phyloP scores from a whole-genome alignment of 2,113 vertebrate species.

The Seriola dumerili region DNA sequence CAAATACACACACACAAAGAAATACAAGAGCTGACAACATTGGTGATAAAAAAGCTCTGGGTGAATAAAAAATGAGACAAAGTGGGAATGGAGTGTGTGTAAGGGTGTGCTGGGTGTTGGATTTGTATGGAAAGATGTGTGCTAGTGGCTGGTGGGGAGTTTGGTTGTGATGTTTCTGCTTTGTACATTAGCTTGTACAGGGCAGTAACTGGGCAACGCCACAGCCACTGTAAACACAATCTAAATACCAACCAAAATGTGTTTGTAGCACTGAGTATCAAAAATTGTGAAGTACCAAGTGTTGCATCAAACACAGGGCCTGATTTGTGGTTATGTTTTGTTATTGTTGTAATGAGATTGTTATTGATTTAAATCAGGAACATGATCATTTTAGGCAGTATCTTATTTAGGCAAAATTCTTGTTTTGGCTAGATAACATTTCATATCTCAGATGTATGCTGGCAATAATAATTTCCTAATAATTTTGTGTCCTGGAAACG shows the following conservation, averaged over 20 bases:
- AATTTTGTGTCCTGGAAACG: neutral
- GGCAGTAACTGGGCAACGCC: too few relatives aligned
- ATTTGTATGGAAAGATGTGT: slow-evolving; percentile 8
- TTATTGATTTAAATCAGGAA: neutral
- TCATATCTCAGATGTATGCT: neutral
- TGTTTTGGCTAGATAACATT: neutral
- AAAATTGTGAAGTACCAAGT: neutral
- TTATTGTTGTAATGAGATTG: neutral
- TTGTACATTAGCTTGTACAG: neutral
- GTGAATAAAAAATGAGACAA: slow-evolving; percentile 13
- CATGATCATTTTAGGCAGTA: neutral
- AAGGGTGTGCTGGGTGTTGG: neutral
- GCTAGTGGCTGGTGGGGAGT: neutral
- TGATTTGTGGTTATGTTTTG: neutral
- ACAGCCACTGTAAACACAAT: too few relatives aligned
- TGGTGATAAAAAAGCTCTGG: neutral
- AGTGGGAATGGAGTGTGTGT: neutral
- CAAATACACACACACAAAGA: neutral
- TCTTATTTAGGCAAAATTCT: neutral
- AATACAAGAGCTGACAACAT: slow-evolving; percentile 5
- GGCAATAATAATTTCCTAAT: neutral
- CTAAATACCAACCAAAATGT: neutral
- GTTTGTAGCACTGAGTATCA: neutral
- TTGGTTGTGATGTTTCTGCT: neutral
- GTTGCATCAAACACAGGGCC: neutral